Conservation (phyloP, 2,797 vertebrate species). For the Crocidura indochinensis region DNA sequence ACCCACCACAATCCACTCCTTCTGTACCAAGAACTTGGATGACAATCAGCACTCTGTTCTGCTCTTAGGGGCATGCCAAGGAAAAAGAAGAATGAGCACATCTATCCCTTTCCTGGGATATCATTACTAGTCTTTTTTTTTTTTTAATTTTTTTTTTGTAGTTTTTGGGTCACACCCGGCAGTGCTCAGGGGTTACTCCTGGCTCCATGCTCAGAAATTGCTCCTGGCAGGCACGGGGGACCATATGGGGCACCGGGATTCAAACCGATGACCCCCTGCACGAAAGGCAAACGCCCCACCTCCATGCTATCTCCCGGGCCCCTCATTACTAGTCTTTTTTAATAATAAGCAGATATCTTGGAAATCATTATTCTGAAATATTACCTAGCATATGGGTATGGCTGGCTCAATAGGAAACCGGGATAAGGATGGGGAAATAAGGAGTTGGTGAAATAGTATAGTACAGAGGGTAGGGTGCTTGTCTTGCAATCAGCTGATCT, state of each 20-base stretch:
- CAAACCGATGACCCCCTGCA: no score
- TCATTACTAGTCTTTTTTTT: neutral
- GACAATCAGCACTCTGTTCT: neutral
- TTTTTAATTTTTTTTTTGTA: no score
- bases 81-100: neutral
- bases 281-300: no score
- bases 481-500: no score
- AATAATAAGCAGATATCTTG: neutral
- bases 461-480: no score
- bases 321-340: neutral
- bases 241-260: no score
- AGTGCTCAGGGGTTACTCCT: no score
- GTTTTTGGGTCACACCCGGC: no score
- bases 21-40: neutral
- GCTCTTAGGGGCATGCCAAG: neutral
- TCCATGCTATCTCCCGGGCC: no score
- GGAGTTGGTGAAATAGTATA: neutral
- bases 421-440: constrained; percentile 58
- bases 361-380: constrained; percentile 58
- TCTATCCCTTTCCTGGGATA: neutral
- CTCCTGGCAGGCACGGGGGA: no score
- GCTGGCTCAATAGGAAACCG: constrained; percentile 16
- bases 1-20: neutral
- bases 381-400: constrained; percentile 14
- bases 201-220: no score